phyloP scores from a whole-genome alignment of 1,140 invertebrate species.

The Aradophagus sp. region DNA sequence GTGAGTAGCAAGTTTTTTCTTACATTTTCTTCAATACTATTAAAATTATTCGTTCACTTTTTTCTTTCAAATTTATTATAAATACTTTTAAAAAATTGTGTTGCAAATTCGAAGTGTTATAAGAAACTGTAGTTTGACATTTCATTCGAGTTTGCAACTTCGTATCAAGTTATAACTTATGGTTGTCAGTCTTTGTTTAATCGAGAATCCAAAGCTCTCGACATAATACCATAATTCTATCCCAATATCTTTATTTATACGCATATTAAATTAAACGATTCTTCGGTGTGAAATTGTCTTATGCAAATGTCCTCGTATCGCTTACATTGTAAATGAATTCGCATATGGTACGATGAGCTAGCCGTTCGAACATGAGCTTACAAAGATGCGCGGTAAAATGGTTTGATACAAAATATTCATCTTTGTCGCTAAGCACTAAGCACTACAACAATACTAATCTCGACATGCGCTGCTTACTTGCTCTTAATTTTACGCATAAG shows the following conservation, averaged over 20 bases:
- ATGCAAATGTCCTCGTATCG: slow-evolving; percentile 8
- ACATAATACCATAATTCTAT: no score
- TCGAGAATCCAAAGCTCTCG: slow-evolving; percentile 24
- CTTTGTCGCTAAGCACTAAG: slow-evolving; percentile 40
- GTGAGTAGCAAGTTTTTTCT: no score
- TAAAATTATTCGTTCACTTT: slow-evolving; percentile 9
- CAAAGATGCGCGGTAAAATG: slow-evolving; percentile 34
- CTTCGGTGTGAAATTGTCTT: background rate
- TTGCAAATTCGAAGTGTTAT: no score
- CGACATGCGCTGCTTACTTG: slow-evolving; percentile 5
- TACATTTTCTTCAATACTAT: no score
- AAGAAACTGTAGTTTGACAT: background rate
- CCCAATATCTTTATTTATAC: no score
- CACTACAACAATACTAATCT: slow-evolving; percentile 30
- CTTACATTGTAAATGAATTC: slow-evolving; percentile 20
- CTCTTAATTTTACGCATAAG: background rate
- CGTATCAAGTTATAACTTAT: slow-evolving; percentile 7
- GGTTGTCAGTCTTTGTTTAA: slow-evolving; percentile 39
- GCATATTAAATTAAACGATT: no score
- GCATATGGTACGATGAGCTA: slow-evolving; percentile 29
- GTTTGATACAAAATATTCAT: slow-evolving; percentile 46
- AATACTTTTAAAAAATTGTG: background rate
- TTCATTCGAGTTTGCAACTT: background rate
- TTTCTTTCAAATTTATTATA: slow-evolving; percentile 9
- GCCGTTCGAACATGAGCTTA: slow-evolving; percentile 35